These are phyloP conservation scores for Nowickia ferox DNA, from an alignment of 2,888 invertebrate species.

Conservation along the genomic window DNA sequence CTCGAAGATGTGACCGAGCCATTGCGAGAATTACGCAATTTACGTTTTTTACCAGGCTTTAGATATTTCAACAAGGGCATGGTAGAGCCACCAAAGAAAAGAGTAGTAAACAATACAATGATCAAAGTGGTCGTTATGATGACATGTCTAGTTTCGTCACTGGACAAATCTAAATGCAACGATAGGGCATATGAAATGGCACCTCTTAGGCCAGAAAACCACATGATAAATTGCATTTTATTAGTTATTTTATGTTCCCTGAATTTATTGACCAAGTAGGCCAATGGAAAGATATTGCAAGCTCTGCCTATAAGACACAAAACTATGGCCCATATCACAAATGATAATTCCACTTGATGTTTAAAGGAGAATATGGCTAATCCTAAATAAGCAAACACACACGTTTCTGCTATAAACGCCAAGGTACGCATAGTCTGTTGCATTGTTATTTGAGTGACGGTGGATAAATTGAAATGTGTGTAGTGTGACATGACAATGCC, in stretches of 20 bases:
- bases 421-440: slow-evolving; percentile 98
- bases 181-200: slow-evolving; percentile 99
- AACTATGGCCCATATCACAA: slow-evolving; percentile 97
- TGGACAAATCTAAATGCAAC: slow-evolving; percentile 95
- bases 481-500: slow-evolving; percentile 99
- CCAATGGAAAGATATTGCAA: slow-evolving; percentile 97
- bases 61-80: slow-evolving; percentile 98
- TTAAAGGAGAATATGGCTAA: slow-evolving; percentile 91
- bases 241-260: slow-evolving; percentile 98
- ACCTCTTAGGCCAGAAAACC: slow-evolving; percentile 98
- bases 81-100: slow-evolving; percentile 98
- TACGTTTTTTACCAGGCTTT: slow-evolving; percentile 84
- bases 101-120: slow-evolving; percentile 97
- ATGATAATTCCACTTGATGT: slow-evolving; percentile 94
- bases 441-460: slow-evolving; percentile 99
- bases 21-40: slow-evolving; percentile 77
- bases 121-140: slow-evolving; percentile 99
- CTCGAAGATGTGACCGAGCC: slow-evolving; percentile 19
- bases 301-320: slow-evolving; percentile 96
- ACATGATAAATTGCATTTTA: slow-evolving; percentile 99
- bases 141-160: slow-evolving; percentile 95
- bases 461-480: slow-evolving; percentile 98
- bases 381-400: slow-evolving; percentile 98
- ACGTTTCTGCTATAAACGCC: slow-evolving; percentile 98
- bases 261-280: slow-evolving; percentile 96